These are phyloP conservation scores for Gadus chalcogrammus DNA, from an alignment of 2,113 vertebrate species.

Conservation along the genomic window DNA sequence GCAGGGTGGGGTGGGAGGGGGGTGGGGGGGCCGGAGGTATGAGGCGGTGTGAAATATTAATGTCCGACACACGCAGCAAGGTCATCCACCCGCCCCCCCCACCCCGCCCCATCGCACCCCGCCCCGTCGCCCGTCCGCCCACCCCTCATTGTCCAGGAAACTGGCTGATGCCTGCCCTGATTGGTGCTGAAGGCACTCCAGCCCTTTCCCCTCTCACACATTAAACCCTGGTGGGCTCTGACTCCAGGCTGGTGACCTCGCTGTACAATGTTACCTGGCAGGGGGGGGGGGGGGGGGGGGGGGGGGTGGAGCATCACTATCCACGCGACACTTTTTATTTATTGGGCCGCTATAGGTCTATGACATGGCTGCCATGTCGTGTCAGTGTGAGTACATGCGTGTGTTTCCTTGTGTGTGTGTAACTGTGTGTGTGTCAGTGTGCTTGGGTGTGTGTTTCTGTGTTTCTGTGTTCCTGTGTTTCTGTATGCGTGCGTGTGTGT, in stretches of 20 bases:
- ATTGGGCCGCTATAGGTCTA: no score
- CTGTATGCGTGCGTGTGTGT: no score
- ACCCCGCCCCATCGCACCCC: no score
- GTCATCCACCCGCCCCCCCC: constrained; percentile 36
- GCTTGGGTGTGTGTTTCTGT: background rate
- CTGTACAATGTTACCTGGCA: constrained; percentile 46
- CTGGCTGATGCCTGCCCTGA: constrained; percentile 20
- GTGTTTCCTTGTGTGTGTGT: background rate
- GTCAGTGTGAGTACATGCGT: background rate
- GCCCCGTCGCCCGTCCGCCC: constrained; percentile 17
- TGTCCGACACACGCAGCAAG: constrained; percentile 56
- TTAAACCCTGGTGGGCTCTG: constrained; percentile 48
- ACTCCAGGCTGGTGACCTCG: constrained; percentile 56
- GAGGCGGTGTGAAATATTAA: constrained; percentile 61
- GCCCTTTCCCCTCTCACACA: constrained; percentile 45
- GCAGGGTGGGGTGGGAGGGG: no score
- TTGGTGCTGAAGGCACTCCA: constrained; percentile 59
- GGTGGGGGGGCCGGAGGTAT: background rate
- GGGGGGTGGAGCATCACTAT: background rate
- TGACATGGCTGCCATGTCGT: no score
- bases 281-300: constrained; percentile 3
- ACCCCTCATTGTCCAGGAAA: constrained; percentile 56
- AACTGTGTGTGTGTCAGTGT: no score
- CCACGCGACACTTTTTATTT: no score
- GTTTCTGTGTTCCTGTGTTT: no score